Base-by-base conservation (phyloP, 2,797 vertebrate species). In the Arnoldichthys spilopterus region DNA sequence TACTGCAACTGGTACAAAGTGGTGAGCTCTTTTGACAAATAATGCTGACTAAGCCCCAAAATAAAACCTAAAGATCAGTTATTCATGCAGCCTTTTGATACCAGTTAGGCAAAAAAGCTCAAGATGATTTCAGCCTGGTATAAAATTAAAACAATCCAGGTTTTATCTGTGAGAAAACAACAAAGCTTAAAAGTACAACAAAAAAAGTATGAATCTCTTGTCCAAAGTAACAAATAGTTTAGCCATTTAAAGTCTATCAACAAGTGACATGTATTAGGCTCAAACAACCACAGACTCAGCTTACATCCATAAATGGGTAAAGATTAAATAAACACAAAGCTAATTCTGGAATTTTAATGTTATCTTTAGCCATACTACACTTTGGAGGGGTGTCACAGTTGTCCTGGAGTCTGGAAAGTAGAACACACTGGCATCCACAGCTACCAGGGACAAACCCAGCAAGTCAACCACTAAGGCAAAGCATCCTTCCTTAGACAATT, bases 261-360 rank as follows among this genome's bases (percentile, higher is more conserved):
- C 34, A 75, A 61, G 77, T 74, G 45, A 43, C 34, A 72, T 66
- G 43, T 66, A 67, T 64, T 71, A 76, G 67, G 22, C 56, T 76
- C 32, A 51, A 67, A 34, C 1, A 59, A 26, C 4, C 54, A 6
- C 59, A 34, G 20, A 63, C n/a, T 56, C 64, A 18, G 16, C 26
- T 4, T 20, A 51, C 28, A 30, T 71, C 30, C 69, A 58, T 72
- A 40, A 37, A 71, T 32, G 30, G 47, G n/a, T 34, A 70, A 53
- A 53, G 18, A 32, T 28, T 67, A 47, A 7, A 45, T 7, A 26
- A 49, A 70, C 67, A 69, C 30, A 34, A 22, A 20, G 45, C 2
- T 70, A 70, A 70, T 26, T 53, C 47, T 53, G 67, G 47, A 43
- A 40, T 56, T 54, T 72, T 72, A n/a, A 2, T 37, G n/a, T 54